Evolutionary conservation across 2,797 vertebrate genomes (phyloP), one percentile per base, ranked within the genome.

Genomic region (Gephyroberyx darwinii): DNA sequence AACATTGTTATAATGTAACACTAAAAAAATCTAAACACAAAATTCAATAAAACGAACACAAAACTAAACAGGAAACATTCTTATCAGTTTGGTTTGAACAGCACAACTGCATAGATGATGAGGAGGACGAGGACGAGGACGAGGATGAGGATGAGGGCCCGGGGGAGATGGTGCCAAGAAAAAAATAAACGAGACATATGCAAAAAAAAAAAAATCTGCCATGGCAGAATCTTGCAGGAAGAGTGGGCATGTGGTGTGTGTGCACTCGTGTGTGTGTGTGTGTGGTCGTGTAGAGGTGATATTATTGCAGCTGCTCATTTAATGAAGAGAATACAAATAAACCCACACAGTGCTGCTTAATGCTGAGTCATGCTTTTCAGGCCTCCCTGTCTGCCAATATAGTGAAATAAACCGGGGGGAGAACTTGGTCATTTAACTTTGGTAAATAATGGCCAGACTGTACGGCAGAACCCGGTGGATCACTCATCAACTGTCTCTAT

Each of bases 71-170:
- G 20, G 55, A 57, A 74, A 64, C 33, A 53, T 30, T 16, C 52
- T 80, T 82, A 88, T 86, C 84, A 86, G 51, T 71, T 72, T 77
- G 58, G 66, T 73, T 71, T 77, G 72, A 84, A 84, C 37, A 83
- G 54, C 39, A 69, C 59, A 80, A 60, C 47, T 50, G 57, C 33
- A 5, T 62, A 35, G 64, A 79, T 75, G 48, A 69, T n/a, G n/a
- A n/a, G n/a, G n/a, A n/a, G n/a, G n/a, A n/a, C n/a, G n/a, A n/a
- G n/a, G n/a, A n/a, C n/a, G n/a, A n/a, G n/a, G n/a, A n/a, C n/a
- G n/a, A n/a, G n/a, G n/a, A n/a, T n/a, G n/a, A n/a, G n/a, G n/a
- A n/a, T n/a, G n/a, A 69, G 65, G 60, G 69, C 62, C 80, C 65
- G 17, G 47, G 65, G 71, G 82, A 83, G 71, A 79, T 74, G 51